phyloP scores from a whole-genome alignment of 1,140 invertebrate genomes.

The Meloidogyne exigua region DNA sequence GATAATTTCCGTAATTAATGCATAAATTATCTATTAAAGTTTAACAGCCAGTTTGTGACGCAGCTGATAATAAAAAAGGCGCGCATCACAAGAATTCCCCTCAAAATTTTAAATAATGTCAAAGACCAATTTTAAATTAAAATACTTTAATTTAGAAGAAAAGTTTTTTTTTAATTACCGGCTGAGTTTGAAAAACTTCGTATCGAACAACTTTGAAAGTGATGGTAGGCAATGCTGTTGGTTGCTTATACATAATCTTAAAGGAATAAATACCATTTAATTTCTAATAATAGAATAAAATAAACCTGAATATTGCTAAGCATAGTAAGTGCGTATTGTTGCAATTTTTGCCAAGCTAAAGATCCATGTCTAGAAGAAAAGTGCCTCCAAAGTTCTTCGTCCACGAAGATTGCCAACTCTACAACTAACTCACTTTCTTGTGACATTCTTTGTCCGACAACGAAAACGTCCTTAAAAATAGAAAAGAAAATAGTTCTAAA shows the following conservation, averaged over 20 bases:
- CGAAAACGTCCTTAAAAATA: conserved; percentile 53
- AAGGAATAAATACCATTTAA: conserved; percentile 9
- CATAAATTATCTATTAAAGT: conserved; percentile 4
- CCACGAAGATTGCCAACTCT: conserved; percentile 62
- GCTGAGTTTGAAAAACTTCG: conserved; percentile 60
- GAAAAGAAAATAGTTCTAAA: conserved; percentile 21
- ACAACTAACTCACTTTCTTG: conserved; percentile 59
- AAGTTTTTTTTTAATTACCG: conserved; percentile 26
- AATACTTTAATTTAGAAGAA: not conserved
- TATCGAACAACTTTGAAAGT: conserved; percentile 59
- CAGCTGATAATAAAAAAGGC: not conserved
- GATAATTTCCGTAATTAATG: not conserved
- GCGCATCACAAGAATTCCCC: not conserved
- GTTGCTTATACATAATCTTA: conserved; percentile 64
- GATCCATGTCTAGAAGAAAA: conserved; percentile 60
- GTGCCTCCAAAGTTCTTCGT: conserved; percentile 60
- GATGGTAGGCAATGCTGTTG: conserved; percentile 54
- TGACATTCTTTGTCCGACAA: conserved; percentile 52
- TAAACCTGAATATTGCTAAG: conserved; percentile 17
- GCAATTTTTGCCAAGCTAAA: conserved; percentile 53
- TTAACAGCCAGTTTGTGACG: conserved; percentile 4
- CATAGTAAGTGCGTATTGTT: conserved; percentile 42
- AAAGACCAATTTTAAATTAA: not conserved
- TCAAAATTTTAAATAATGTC: not conserved
- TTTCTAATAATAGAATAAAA: not conserved